These are phyloP conservation scores for Siniperca scherzeri DNA, from an alignment of 2,797 vertebrate species.

Conservation along the genomic window DNA sequence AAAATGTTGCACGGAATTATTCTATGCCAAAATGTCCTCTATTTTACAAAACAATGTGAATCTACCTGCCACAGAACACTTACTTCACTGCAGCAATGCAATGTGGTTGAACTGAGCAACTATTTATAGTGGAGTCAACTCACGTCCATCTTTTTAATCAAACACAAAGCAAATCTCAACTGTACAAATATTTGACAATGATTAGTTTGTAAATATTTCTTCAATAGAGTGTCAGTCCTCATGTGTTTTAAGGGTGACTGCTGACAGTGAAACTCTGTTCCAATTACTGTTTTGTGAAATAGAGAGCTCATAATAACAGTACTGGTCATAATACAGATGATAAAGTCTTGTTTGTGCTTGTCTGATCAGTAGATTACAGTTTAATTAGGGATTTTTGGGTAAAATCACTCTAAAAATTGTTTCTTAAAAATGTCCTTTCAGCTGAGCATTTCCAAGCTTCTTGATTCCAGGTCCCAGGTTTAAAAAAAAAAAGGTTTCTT, in stretches of 20 bases:
- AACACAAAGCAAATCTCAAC: conserved; percentile 71
- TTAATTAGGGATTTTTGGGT: conserved; percentile 27
- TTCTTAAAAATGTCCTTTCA: conserved; percentile 26
- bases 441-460: conserved; percentile 30
- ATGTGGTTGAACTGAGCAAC: conserved; percentile 52
- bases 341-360: conserved; percentile 77
- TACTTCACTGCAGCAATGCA: conserved; percentile 61
- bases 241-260: conserved; percentile 47
- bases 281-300: conserved; percentile 59
- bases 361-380: conserved; percentile 56
- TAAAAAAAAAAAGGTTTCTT: conserved; percentile 40
- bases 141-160: conserved; percentile 67
- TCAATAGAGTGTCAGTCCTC: conserved; percentile 52
- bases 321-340: conserved; percentile 51
- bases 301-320: conserved; percentile 56
- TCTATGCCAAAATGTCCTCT: conserved; percentile 63
- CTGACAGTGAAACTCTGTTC: conserved; percentile 59
- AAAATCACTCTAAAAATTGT: conserved; percentile 22
- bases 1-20: conserved; percentile 88
- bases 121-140: conserved; percentile 58
- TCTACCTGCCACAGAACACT: conserved; percentile 53
- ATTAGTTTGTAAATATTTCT: conserved; percentile 75
- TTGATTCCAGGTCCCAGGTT: conserved; percentile 40
- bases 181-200: conserved; percentile 80
- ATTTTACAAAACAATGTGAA: conserved; percentile 71